phyloP scores from a whole-genome alignment of 2,113 vertebrate species.

The Lampris megalopsis region DNA sequence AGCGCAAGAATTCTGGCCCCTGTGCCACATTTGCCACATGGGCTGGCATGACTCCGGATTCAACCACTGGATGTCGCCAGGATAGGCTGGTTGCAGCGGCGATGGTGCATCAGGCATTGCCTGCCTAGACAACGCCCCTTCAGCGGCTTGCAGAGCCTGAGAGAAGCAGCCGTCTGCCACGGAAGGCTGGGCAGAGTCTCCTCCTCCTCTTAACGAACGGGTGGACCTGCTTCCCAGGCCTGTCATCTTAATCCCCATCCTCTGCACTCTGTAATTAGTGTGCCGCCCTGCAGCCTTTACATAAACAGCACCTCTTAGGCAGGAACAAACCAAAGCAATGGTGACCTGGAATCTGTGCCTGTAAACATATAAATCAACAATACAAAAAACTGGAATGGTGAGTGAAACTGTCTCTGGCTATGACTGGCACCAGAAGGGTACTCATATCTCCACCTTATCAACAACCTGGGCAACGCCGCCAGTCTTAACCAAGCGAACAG shows the following conservation, averaged over 20 bases:
- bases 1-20: not conserved
- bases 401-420: constrained; percentile 30
- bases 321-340: constrained; percentile 57
- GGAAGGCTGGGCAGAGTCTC: constrained; percentile 28
- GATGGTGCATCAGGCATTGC: constrained; percentile 2
- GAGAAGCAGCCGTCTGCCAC: constrained; percentile 30
- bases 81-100: not conserved
- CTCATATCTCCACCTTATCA: constrained; percentile 32
- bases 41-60: no score
- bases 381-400: constrained; percentile 12
- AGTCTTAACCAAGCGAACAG: not conserved
- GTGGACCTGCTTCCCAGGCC: constrained; percentile 69
- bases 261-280: constrained; percentile 73
- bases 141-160: not conserved
- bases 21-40: no score
- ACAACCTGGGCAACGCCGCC: constrained; percentile 17
- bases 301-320: constrained; percentile 76
- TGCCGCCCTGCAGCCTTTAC: constrained; percentile 70
- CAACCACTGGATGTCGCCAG: not conserved
- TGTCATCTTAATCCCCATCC: constrained; percentile 73
- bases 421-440: constrained; percentile 41
- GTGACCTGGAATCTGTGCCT: constrained; percentile 60
- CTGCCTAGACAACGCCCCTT: constrained; percentile 6
- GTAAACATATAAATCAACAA: constrained; percentile 67
- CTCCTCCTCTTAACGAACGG: constrained; percentile 46